phyloP scores from a whole-genome alignment of 2,888 invertebrate species.

The Tyria jacobaeae region DNA sequence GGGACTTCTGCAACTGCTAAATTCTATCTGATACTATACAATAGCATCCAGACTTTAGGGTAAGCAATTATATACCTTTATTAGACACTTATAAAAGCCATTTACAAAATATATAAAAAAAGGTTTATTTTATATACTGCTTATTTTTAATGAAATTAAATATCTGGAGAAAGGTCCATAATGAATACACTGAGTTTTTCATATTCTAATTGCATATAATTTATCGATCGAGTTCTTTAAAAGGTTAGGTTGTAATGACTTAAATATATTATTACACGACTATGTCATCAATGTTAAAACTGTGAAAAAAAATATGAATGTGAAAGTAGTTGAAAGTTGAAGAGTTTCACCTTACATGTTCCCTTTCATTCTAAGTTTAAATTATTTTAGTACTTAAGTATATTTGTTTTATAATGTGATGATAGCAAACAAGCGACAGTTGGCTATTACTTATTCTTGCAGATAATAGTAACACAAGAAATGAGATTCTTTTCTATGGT shows the following conservation, averaged over 20 bases:
- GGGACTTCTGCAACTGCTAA: conserved; percentile 85
- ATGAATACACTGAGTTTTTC: neutral
- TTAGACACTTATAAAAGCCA: neutral
- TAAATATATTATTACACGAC: neutral
- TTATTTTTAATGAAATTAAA: neutral
- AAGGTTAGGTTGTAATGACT: neutral
- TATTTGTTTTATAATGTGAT: neutral
- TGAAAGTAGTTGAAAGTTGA: neutral
- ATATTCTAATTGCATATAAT: neutral
- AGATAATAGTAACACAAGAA: neutral
- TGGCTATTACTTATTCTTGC: neutral
- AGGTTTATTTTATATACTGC: neutral
- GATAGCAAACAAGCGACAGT: neutral
- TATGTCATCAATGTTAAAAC: neutral
- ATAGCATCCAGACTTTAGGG: conserved; percentile 91
- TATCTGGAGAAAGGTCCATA: neutral
- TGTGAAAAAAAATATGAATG: neutral
- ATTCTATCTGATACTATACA: conserved; percentile 90
- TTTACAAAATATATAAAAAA: neutral
- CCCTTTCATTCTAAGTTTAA: neutral
- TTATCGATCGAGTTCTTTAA: neutral
- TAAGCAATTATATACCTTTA: conserved; percentile 69
- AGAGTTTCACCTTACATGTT: neutral
- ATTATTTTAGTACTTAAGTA: neutral
- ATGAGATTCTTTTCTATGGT: no score